These are phyloP conservation scores for Pseudachorutes palmiensis DNA, from an alignment of 1,140 invertebrate species.

Conservation along the genomic window DNA sequence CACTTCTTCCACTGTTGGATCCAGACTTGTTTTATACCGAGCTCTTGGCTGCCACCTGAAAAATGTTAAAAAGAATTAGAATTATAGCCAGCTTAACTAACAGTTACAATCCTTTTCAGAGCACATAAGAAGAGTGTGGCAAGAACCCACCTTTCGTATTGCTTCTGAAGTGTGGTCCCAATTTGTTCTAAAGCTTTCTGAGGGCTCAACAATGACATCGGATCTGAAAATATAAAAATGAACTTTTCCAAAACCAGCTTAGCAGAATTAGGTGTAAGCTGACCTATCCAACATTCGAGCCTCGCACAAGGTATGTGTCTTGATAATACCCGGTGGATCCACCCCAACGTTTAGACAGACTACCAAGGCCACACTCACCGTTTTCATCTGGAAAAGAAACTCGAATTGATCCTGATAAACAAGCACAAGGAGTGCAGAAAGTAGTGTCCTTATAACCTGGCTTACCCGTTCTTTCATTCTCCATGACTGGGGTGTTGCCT, in stretches of 20 bases:
- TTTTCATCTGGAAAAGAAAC: slow-evolving; percentile 72
- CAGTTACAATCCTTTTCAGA: too few species aligned
- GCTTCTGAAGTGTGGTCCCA: slow-evolving; percentile 82
- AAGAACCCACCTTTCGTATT: slow-evolving; percentile 66
- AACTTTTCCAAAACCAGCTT: not conserved
- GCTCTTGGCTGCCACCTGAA: slow-evolving; percentile 84
- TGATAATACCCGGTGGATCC: slow-evolving; percentile 95
- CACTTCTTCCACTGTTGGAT: slow-evolving; percentile 96
- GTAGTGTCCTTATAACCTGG: too few species aligned
- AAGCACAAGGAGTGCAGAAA: too few species aligned
- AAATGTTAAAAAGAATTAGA: too few species aligned
- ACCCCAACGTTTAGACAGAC: slow-evolving; percentile 97
- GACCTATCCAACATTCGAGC: slow-evolving; percentile 95
- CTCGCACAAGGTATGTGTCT: slow-evolving; percentile 92
- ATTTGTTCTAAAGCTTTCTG: slow-evolving; percentile 90
- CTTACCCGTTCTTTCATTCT: slow-evolving; percentile 85
- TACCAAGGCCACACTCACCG: slow-evolving; percentile 96
- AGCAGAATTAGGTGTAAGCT: too few species aligned
- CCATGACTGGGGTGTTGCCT: slow-evolving; percentile 70
- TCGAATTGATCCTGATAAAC: too few species aligned
- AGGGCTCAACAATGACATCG: slow-evolving; percentile 72
- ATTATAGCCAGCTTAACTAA: too few species aligned
- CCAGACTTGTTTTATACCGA: slow-evolving; percentile 88
- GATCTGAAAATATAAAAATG: slow-evolving; percentile 51
- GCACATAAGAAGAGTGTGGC: not conserved